Conservation (phyloP, 2,797 vertebrate species). For the Macropus fuliginosus region DNA sequence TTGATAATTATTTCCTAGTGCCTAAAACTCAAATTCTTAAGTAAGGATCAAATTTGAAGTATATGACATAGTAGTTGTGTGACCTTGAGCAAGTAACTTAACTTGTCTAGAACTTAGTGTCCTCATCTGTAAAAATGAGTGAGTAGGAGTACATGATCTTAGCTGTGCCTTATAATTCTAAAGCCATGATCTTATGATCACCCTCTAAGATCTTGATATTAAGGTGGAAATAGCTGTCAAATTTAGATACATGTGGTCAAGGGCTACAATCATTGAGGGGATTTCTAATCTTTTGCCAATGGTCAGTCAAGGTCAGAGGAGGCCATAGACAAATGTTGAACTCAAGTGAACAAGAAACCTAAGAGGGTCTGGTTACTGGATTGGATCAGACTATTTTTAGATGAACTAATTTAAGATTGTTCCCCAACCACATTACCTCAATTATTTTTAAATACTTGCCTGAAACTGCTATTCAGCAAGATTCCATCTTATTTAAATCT, state of each 20-base stretch:
- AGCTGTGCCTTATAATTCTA: not conserved
- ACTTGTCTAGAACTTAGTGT: not conserved
- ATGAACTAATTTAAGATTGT: conserved; percentile 68
- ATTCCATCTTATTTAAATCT: conserved; percentile 57
- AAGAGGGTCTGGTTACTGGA: conserved; percentile 69
- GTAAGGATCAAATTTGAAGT: not conserved
- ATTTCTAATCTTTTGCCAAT: not conserved
- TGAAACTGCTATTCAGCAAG: conserved; percentile 48
- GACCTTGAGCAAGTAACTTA: not conserved
- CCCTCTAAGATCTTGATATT: not conserved
- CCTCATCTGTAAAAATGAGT: not conserved
- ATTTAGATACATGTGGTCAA: not conserved
- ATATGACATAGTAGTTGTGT: not conserved
- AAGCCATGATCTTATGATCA: not conserved
- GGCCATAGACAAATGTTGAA: conserved; percentile 49
- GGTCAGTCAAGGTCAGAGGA: conserved; percentile 10
- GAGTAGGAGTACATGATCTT: not conserved
- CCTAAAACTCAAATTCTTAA: not conserved
- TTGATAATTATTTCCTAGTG: not conserved
- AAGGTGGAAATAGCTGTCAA: not conserved
- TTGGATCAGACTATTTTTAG: conserved; percentile 77
- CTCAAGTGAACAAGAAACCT: conserved; percentile 74
- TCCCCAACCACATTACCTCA: conserved; percentile 64
- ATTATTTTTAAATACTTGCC: conserved; percentile 64
- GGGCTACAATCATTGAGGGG: not conserved